phyloP scores from a whole-genome alignment of 1,140 invertebrate genomes.

The Drosophila kepulauana region DNA sequence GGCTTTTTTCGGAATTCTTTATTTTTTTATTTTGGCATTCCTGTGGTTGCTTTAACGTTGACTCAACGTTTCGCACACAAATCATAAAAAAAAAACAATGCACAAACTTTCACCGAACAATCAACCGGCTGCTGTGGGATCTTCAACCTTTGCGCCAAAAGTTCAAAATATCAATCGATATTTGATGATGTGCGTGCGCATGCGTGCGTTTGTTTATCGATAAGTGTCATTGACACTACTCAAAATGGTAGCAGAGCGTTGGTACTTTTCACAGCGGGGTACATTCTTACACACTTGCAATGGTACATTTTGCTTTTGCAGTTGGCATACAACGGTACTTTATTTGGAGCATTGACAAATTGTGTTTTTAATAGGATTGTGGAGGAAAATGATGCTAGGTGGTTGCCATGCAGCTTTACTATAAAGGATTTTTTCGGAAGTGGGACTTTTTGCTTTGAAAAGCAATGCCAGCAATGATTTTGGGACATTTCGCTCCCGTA shows the following conservation, averaged over 20 bases:
- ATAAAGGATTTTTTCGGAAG: no score
- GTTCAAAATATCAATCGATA: conserved; percentile 40
- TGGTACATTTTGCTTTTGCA: not conserved
- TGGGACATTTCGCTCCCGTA: no score
- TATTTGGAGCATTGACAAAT: no score
- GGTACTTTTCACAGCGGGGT: not conserved
- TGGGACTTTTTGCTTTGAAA: no score
- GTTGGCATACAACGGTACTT: no score
- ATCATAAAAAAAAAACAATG: conserved; percentile 17
- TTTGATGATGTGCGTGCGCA: not conserved
- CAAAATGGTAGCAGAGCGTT: no score
- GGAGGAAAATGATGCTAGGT: no score
- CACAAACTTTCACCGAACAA: conserved; percentile 58
- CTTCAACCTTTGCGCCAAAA: conserved; percentile 42
- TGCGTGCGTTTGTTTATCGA: not conserved
- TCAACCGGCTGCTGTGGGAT: conserved; percentile 39
- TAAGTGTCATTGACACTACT: conserved; percentile 4
- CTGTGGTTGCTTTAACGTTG: conserved; percentile 39
- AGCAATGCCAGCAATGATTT: no score
- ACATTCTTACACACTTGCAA: not conserved
- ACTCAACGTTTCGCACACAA: conserved; percentile 56
- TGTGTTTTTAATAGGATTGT: no score
- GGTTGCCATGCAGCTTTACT: no score
- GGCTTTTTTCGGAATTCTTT: conserved; percentile 59
- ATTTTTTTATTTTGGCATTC: conserved; percentile 50